Evolutionary conservation across 2,888 invertebrate genomes (phyloP), one percentile per base, ranked within the genome.

Genomic region (Tiliacea aurago): DNA sequence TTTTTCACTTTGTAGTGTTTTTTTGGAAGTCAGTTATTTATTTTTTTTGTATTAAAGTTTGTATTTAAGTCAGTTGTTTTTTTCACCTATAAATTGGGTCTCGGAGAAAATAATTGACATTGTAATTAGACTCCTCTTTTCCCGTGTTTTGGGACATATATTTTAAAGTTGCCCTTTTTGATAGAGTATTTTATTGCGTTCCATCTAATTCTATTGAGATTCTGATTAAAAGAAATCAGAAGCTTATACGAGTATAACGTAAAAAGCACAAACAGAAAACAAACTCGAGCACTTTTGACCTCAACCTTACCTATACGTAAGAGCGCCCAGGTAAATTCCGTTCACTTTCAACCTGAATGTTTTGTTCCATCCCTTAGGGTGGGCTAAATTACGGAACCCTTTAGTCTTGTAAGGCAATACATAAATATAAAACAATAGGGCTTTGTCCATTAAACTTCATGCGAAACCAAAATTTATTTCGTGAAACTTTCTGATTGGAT

Each of bases 351-450:
- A 86, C 85, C 86, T 81, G 78, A 86, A 87, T 87, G 87, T 87
- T 86, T 85, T 84, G 85, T 84, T 70, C 84, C 78, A 83, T 84
- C 88, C 92, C 88, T 84, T 72, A 83, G 88, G 90, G 88, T 86
- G 83, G 87, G 83, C 89, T 91, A 88, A 93, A 92, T 92, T 90
- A 91, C 90, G 86, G 73, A 86, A 82, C 87, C 91, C 90, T 91
- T 91, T 88, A 89, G 89, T 89, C 91, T 92, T 90, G 80, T 81
- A 87, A 87, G 76, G 86, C 85, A 85, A 87, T 88, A 90, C 91
- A 91, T 91, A 93, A 91, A 91, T 93, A 92, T 90, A 92, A 91
- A 93, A 93, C 92, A 92, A 92, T 92, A 89, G 87, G 86, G 88
- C 84, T 85, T 89, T 90, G 87, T 90, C 90, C 90, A 89, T 90